Base-by-base conservation (phyloP, 2,113 vertebrate species). In the Atherinomorus stipes region DNA sequence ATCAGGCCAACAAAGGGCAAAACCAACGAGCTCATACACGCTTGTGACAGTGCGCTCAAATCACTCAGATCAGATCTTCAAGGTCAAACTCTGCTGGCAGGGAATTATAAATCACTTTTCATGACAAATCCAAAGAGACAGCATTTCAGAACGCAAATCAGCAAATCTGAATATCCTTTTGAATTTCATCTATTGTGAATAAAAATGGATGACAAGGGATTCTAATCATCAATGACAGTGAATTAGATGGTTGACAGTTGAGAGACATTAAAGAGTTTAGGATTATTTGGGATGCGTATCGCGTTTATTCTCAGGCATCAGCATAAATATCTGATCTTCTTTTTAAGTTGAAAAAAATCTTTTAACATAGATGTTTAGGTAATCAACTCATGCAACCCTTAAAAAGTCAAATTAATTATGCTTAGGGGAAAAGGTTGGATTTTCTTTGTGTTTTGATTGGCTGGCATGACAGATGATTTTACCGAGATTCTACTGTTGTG, bases 71-170 rank as follows among this genome's bases (percentile, higher is more conserved):
- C 9, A 64, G 0, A 22, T 62, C 26, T 38, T 37, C 0, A 16
- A 25, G n/a, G 47, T 50, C 56, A 40, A 64, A 72, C 49, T 0
- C 0, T 22, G 0, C 12, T 18, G 49, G 49, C 50, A 42, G 49
- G 11, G 15, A 28, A 42, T n/a, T 25, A 15, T 8, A 49, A 71
- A 79, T 40, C 38, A 51, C 58, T 15, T 19, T n/a, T 13, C 7
- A 21, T 21, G 47, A 45, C 25, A 71, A 58, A 23, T 66, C 65
- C 57, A 37, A 50, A 45, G 28, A 47, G 38, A 31, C 40, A 52
- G 38, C 40, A 44, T 42, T 61, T 74, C 58, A 58, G 45, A 13
- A 28, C 52, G 28, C 49, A 67, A 77, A 65, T 68, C 64, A 73
- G 47, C 25, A 37, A 13, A 25, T 19, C n/a, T 49, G 22, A 21